Base-by-base conservation (phyloP, 1,140 invertebrate species). In the Lysiphlebus fabarum region DNA sequence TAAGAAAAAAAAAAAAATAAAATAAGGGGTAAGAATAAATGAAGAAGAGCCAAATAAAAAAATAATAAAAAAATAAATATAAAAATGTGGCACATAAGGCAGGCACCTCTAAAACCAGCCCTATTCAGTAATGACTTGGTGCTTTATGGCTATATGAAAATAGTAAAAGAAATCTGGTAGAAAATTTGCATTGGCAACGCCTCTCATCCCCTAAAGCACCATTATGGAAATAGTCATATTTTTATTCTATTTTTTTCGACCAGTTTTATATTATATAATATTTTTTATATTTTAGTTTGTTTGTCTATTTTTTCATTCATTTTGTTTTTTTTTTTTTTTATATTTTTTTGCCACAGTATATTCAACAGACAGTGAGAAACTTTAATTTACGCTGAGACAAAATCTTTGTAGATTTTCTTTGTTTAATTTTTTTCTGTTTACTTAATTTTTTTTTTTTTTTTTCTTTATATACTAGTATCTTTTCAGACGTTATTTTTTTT, bases 51-150 rank as follows among this genome's bases (percentile, higher is more conserved):
- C 17, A 26, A 26, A 26, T 26, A 26, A 26, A 26, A 26, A 26
- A 26, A 26, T 26, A 26, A 26, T 26, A 26, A 2, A 26, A 26
- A 55, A 34, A n/a, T n/a, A n/a, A 44, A 47, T 8, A 37, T 38
- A 42, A 49, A 44, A 59, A 58, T 56, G 49, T 61, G 60, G 45
- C 48, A 65, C 56, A 57, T 54, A 14, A 57, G 47, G 42, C 43
- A 61, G 50, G 57, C 47, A 55, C 34, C 50, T 8, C 34, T 41
- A 26, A 26, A 26, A 33, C 58, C 49, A 59, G 53, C 40, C 44
- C 44, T 36, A 50, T 41, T 60, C 36, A 44, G 45, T 60, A 60
- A 60, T 60, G 51, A 60, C 58, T 26, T 4, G 17, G 2, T 26
- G 17, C 17, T 56, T n/a, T n/a, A 53, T 45, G 49, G 43, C 44